Base-by-base conservation (phyloP, 2,888 invertebrate species). In the Apamea epomidion region DNA sequence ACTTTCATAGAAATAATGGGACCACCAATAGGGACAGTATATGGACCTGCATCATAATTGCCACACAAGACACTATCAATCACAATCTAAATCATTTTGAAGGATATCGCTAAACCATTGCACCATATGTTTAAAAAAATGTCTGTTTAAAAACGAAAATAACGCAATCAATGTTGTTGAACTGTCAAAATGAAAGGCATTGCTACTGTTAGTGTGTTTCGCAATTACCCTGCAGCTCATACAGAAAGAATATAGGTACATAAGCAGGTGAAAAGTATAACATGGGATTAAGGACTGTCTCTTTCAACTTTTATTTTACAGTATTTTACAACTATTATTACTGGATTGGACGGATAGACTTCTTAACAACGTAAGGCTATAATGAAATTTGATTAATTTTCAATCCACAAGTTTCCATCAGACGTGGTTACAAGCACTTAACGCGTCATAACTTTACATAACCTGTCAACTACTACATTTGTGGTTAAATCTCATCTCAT, bases 401-500 rank as follows among this genome's bases (percentile, higher is more conserved):
- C 18, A 32, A 48, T 48, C 4, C 4, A 48, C 29, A 1, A 21
- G 32, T 51, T 80, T 68, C 68, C 51, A 82, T 69, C 45, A 62
- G n/a, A 21, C 18, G 78, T n/a, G 68, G 67, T 78, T 58, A 71
- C 25, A 68, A 72, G 71, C 65, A 67, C 54, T 62, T 67, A 65
- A 72, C 25, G 18, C 62, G 14, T 72, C 62, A 68, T 16, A 77
- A 68, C n/a, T 67, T 82, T 37, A 51, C 54, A 62, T 72, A 68
- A 68, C 25, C 54, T 77, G 67, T 72, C 71, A 83, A 54, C 32
- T 37, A 45, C 37, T 51, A 54, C 32, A 29, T 25, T 64, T 48
- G 78, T 10, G 84, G 68, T 78, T 58, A 78, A 48, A 83, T 83
- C 68, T 69, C 37, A 68, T 78, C 54, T 42, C 29, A 21, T 60